A percentile compares a stretch with the other conserved stretches of the same genome.
Conservation (phyloP, 2,113 vertebrate genomes). For the Passer montanus region DNA sequence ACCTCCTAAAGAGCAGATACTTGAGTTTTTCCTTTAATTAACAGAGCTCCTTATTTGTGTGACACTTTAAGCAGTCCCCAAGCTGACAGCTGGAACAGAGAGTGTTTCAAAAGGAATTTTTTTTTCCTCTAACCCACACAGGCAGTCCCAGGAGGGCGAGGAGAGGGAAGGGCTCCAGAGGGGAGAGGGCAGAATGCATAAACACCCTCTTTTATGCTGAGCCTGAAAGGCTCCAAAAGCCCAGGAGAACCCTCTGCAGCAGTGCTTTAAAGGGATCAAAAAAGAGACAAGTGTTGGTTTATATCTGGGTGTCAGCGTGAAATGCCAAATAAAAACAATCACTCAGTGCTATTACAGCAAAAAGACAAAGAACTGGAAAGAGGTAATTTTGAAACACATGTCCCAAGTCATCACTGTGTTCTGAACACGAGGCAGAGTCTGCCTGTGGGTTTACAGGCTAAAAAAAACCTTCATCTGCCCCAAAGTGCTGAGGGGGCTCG, state of each 20-base stretch:
- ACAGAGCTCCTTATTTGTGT: background rate
- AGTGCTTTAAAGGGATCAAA: background rate
- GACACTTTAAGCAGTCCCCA: background rate
- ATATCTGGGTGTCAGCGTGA: background rate
- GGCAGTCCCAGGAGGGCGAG: background rate
- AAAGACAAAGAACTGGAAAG: background rate
- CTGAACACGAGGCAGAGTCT: background rate
- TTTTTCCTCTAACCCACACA: background rate
- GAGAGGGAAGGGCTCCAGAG: background rate
- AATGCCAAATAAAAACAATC: conserved; percentile 24
- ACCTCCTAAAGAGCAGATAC: background rate
- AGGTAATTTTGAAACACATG: background rate
- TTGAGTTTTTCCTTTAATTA: background rate
- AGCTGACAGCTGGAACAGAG: background rate
- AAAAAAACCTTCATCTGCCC: background rate
- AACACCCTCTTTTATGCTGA: background rate
- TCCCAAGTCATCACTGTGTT: background rate
- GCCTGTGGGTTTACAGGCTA: background rate
- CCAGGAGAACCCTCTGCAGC: background rate
- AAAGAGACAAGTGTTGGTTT: background rate
- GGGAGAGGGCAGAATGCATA: background rate
- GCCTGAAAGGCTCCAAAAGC: conserved; percentile 13
- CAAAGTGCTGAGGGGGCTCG: background rate
- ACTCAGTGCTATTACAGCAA: accelerated
- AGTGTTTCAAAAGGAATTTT: background rate